Base-by-base conservation (phyloP, 2,113 vertebrate species). In the Pomatorhinus ruficollis region DNA sequence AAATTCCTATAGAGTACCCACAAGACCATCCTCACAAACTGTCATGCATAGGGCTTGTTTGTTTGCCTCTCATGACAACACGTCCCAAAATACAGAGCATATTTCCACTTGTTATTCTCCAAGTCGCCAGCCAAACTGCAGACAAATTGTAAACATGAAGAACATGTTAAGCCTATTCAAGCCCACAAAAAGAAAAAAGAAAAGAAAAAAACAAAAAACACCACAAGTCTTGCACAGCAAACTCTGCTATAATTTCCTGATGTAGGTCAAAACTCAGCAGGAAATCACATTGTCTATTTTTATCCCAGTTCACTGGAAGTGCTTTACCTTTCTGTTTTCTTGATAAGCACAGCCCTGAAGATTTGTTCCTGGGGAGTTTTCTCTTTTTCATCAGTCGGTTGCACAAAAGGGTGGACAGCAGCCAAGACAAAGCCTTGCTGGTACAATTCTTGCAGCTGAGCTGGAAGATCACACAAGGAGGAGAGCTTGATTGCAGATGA, bases 301-400 rank as follows among this genome's bases (percentile, higher is more conserved):
- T 96, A 97, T 70, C 83, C 59, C 61, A 81, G 50, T 66, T 97
- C 90, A 93, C 59, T 94, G 83, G 49, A 82, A 96, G 50, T 87
- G 74, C 85, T 97, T 98, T 98, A 99, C 99, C 99, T 99, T 89
- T 99, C 99, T 9, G 97, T 98, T 97, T 98, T 98, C 95, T 98
- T 99, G 97, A 99, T 98, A 97, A 99, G 98, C 75, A 99, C 99
- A 89, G 99, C 99, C 90, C 99, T 98, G 98, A 99, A 99, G 86
- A 99, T 99, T 97, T 98, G 99, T 95, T 99, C 98, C 54, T 99
- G 99, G 31, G 97, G 97, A 81, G 98, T 98, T 98, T 98, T 98
- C 83, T 98, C 98, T 92, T 98, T 98, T 13, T 98, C 98, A n/a
- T 98, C 98, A 63, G 98, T 98, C 19, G 98, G 98, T 88, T 99